Base-by-base conservation (phyloP, 1,140 invertebrate genomes). In the Euborellia annulipes region DNA sequence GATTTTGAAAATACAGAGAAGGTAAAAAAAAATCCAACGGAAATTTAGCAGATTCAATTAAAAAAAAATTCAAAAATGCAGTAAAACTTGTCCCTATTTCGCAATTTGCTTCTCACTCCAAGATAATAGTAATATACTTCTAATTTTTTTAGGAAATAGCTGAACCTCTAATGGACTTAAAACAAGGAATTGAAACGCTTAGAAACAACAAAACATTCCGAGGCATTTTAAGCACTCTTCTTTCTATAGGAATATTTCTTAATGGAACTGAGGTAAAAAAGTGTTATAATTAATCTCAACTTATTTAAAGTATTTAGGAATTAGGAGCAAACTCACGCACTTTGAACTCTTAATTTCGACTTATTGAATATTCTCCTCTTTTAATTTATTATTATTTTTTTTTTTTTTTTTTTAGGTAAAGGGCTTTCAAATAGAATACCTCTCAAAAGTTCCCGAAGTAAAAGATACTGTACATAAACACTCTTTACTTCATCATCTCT, bases 381-480 rank as follows among this genome's bases (percentile, higher is more conserved):
- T 21, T 42, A 21, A 23, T 21, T 38, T 16, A 16, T 16, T 38
- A 18, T 14, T 38, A 27, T 11, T 27, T 27, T 27, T 27, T 27
- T 27, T 27, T 27, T 30, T 44, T 32, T 17, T 40, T 52, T 55
- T 61, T 50, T 54, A 79, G 73, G 85, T 88, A 11, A 93, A 93
- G 71, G 96, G 93, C 20, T 99, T 99, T 67, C 89, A 95, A 63
- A 78, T 99, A 52, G 95, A 98, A 56, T 99, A 98, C 65, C 69
- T 99, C 52, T 75, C 89, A 37, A 97, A 97, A 75, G 89, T 97
- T 53, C 91, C 94, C 53, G 96, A 98, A 74, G 93, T 99, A 1
- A 98, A 98, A 69, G 94, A 98, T 63, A 97, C 94, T 0, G 89
- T 97, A 20, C 90, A 98, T 63, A 98, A 98, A 64, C 92, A 98